Evolutionary conservation across 2,888 invertebrate species (phyloP), one percentile per base, ranked within the genome.

Genomic region (Heliconius ismenius): DNA sequence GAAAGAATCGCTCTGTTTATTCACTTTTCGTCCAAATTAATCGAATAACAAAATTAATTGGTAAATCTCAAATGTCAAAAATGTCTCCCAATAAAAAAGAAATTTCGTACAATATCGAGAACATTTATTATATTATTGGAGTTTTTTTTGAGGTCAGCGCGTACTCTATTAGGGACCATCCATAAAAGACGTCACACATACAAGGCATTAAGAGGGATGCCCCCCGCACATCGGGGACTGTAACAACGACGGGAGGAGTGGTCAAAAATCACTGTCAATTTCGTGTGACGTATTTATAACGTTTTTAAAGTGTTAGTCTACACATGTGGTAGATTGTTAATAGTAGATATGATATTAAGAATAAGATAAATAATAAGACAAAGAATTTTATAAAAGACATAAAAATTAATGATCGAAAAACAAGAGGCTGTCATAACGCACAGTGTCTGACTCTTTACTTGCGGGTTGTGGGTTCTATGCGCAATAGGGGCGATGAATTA

Each of bases 71-170:
- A 21, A 6, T 36, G 43, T 43, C 26, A 58, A 10, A 28, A 24
- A 62, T 26, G 10, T 62, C 73, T 62, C 43, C 43, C 39, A 26
- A 43, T 21, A 73, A 76, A 65, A 76, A 65, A 60, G 58, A 15
- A 26, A 73, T 28, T 24, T 64, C 21, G 2, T 43, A 60, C 24
- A 21, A 74, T 74, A 39, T 73, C 39, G 70, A 65, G n/a, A 73
- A 73, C 63, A 65, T 28, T 65, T 58, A 65, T 72, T 64, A 63
- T 72, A 72, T 72, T 76, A 74, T 73, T 77, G 76, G 77, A 79
- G 76, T 76, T 68, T 73, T 62, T 28, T n/a, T 39, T 79, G 80
- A 77, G 76, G 76, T 75, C 58, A 32, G 79, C 75, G 73, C 60
- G 28, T 72, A 36, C 32, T 65, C 74, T 63, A 58, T 58, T 10